Evolutionary conservation across 1,140 invertebrate genomes (phyloP), one percentile per base, ranked within the genome.

Genomic region (Sarcophaga peregrina): DNA sequence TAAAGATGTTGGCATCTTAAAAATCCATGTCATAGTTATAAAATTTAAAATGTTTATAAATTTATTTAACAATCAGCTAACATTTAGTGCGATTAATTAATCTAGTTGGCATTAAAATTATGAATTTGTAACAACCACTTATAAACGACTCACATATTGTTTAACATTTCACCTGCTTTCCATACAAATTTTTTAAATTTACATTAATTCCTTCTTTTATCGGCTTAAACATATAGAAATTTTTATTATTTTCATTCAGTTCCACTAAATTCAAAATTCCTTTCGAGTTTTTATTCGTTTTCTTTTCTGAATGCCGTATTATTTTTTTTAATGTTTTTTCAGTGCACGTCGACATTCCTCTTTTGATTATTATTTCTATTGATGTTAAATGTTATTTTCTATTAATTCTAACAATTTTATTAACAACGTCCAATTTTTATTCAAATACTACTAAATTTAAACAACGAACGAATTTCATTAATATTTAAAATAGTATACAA

Each of bases 261-360:
- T 37, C 25, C 25, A 2, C 25, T 4, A 5, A 62, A n/a, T 78
- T 37, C 58, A 9, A 13, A 73, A 68, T 81, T 74, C 48, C 20
- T 54, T 80, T 20, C 73, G 25, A 47, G 13, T 82, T 48, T 78
- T 45, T 73, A 78, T 82, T 62, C 11, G 25, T 46, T 48, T 81
- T 80, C n/a, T 73, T 48, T 62, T 80, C 52, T 10, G 48, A 15
- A 20, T 20, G 46, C 8, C 25, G 54, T 20, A 46, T 75, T 72
- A 58, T 76, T 48, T 82, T 58, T 68, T 82, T n/a, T 7, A 58
- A 8, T 54, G 17, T 75, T 80, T 82, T 84, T 85, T 75, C 82
- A 85, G 85, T 74, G 46, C 50, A 83, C 83, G 85, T 54, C 78
- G 83, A 47, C 85, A 84, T 83, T 85, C 85, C 54, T 80, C 80